Evolutionary conservation across 2,888 invertebrate genomes (phyloP).

Genomic region (Oxycera nigricornis): DNA sequence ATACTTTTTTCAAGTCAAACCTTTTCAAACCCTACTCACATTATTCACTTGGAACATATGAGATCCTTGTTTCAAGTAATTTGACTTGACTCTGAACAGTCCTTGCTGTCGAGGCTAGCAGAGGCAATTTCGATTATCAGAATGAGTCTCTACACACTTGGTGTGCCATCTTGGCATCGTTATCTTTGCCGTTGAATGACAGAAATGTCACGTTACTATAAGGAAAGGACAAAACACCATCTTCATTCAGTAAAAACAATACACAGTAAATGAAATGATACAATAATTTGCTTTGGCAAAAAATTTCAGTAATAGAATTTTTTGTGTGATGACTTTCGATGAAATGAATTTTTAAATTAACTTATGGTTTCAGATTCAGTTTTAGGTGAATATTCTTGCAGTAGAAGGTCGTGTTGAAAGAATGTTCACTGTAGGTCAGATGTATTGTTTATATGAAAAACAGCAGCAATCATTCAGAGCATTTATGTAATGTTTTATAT

Average conservation of each 20-base stretch:
- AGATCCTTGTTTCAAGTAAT: slow-evolving; percentile 17
- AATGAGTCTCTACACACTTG: slow-evolving; percentile 14
- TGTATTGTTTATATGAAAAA: too few relatives aligned
- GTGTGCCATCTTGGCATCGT: neutral
- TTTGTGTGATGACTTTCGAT: slow-evolving; percentile 18
- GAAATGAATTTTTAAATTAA: neutral
- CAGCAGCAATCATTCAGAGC: too few relatives aligned
- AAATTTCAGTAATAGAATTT: slow-evolving; percentile 5
- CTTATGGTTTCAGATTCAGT: too few relatives aligned
- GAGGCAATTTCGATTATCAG: slow-evolving; percentile 21
- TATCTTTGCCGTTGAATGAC: slow-evolving; percentile 22
- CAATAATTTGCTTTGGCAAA: neutral
- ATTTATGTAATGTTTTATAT: too few relatives aligned
- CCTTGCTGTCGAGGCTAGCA: neutral
- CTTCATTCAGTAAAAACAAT: too few relatives aligned
- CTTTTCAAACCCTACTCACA: neutral
- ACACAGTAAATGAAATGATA: slow-evolving; percentile 31
- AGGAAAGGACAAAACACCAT: too few relatives aligned
- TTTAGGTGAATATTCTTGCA: too few relatives aligned
- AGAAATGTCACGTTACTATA: neutral
- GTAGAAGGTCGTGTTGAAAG: too few relatives aligned
- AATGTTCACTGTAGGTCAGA: too few relatives aligned
- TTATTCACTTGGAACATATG: neutral
- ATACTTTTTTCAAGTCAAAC: too few relatives aligned
- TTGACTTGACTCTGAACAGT: slow-evolving; percentile 14